A percentile compares a stretch with the other conserved stretches of the same genome.
Conservation (phyloP, 2,888 invertebrate species). For the Cephus sareptanus region DNA sequence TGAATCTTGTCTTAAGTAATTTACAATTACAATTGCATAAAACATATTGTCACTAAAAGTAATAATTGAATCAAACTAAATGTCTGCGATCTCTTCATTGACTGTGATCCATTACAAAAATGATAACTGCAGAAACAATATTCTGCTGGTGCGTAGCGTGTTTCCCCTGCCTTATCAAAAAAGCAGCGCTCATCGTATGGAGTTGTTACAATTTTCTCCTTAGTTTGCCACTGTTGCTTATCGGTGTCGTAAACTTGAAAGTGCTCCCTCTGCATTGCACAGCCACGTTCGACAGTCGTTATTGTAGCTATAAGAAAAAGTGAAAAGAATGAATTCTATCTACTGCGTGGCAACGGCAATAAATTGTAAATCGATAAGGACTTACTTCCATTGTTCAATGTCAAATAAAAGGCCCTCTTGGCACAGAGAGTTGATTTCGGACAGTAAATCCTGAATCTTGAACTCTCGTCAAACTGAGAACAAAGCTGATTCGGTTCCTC, state of each 20-base stretch:
- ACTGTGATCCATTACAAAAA: conserved; percentile 75
- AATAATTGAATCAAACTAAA: neutral
- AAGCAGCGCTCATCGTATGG: conserved; percentile 80
- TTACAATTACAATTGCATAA: neutral
- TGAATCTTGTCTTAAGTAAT: neutral
- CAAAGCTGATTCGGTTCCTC: conserved; percentile 78
- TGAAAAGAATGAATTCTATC: conserved; percentile 12
- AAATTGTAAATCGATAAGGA: conserved; percentile 23
- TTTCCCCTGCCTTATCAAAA: conserved; percentile 73
- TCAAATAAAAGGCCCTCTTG: conserved; percentile 72
- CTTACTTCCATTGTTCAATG: conserved; percentile 76
- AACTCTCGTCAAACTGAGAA: conserved; percentile 79
- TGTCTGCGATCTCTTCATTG: neutral
- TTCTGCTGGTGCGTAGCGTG: conserved; percentile 72
- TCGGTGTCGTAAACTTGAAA: conserved; percentile 73
- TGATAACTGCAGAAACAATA: conserved; percentile 83
- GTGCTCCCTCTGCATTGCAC: conserved; percentile 79
- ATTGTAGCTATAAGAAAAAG: conserved; percentile 69
- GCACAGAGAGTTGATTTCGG: conserved; percentile 86
- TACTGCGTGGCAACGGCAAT: conserved; percentile 14
- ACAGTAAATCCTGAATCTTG: conserved; percentile 78
- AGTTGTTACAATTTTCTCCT: conserved; percentile 73
- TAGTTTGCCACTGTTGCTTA: conserved; percentile 71
- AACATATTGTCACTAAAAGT: neutral
- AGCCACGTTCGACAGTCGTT: conserved; percentile 73